Evolutionary conservation across 2,113 vertebrate species (phyloP).

Genomic region (Mellivora capensis): DNA sequence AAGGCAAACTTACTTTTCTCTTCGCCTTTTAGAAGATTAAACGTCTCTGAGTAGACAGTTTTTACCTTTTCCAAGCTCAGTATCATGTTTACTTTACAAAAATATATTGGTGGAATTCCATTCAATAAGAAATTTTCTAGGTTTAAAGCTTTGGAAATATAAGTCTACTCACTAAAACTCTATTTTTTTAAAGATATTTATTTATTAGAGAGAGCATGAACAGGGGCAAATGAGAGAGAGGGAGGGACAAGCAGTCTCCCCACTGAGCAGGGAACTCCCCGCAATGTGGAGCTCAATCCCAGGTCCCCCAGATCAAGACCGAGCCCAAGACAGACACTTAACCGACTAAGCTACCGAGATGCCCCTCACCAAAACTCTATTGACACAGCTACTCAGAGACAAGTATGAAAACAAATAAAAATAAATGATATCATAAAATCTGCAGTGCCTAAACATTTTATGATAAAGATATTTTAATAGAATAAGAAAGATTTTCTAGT

Average conservation of each 20-base stretch:
- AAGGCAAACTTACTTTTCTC: not conserved
- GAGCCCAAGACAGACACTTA: not conserved
- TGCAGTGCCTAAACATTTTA: not conserved
- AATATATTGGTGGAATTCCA: not conserved
- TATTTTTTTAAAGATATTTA: not conserved
- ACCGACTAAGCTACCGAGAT: not conserved
- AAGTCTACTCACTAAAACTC: not conserved
- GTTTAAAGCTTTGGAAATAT: not conserved
- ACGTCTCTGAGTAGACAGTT: not conserved
- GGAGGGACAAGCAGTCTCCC: not conserved
- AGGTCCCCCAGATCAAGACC: not conserved
- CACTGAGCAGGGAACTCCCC: not conserved
- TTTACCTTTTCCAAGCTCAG: not conserved
- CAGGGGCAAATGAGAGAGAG: not conserved
- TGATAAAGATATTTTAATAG: not conserved
- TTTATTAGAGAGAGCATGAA: not conserved
- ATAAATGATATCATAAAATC: not conserved
- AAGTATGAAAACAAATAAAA: not conserved
- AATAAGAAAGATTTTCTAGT: not conserved
- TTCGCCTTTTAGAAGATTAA: not conserved
- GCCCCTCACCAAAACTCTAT: not conserved
- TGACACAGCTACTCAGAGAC: not conserved
- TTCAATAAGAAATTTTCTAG: not conserved
- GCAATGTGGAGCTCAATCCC: not conserved
- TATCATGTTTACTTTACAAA: not conserved